Conservation (phyloP, 2,113 vertebrate genomes). For the Saccopteryx bilineata region DNA sequence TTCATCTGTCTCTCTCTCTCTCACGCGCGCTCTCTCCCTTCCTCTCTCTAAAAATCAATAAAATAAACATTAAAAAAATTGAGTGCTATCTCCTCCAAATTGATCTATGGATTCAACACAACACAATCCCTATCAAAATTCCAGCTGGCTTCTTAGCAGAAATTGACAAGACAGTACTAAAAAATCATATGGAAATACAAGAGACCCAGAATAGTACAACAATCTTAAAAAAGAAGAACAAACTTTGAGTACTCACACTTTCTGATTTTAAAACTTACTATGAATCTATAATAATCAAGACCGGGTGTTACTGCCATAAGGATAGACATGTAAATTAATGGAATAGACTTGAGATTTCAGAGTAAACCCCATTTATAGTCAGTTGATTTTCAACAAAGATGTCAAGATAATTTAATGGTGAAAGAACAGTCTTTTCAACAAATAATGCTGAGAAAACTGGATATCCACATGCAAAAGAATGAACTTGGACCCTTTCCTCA, state of each 20-base stretch:
- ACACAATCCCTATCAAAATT: conserved; percentile 32
- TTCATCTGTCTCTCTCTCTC: no score
- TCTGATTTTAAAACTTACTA: conserved; percentile 37
- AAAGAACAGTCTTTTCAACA: conserved; percentile 26
- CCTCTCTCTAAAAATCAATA: no score
- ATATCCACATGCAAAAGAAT: neutral
- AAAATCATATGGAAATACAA: conserved; percentile 48
- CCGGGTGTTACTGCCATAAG: neutral
- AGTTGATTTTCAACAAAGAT: conserved; percentile 32
- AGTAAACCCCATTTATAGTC: conserved; percentile 31
- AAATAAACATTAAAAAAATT: neutral
- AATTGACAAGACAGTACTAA: conserved; percentile 22
- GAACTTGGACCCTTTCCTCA: neutral
- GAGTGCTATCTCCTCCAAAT: conserved; percentile 7
- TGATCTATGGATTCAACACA: neutral
- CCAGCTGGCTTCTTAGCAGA: conserved; percentile 7
- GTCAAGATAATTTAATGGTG: conserved; percentile 15
- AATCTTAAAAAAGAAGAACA: conserved; percentile 36
- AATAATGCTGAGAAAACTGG: neutral
- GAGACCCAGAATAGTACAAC: conserved; percentile 7
- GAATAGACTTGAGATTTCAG: neutral
- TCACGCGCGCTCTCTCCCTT: no score
- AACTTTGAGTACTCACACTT: conserved; percentile 14
- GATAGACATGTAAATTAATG: neutral
- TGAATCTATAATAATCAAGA: conserved; percentile 27